A percentile compares a stretch with the other conserved stretches of the same genome.
Evolutionary conservation across 2,888 invertebrate genomes (phyloP).

Genomic region (Drosophila nigritarsus): DNA sequence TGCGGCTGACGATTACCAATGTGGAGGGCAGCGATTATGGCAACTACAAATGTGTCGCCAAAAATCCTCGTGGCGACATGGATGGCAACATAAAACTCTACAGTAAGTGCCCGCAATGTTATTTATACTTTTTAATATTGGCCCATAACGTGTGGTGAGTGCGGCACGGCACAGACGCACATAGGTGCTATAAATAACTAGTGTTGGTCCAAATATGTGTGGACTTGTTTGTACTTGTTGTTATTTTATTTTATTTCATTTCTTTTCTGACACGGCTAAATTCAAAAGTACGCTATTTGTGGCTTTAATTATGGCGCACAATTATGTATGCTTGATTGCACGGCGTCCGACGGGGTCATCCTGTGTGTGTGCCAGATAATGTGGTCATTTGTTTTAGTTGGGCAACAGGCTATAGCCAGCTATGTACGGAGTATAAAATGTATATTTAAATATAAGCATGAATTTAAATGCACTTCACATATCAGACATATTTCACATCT

Average conservation of each 20-base stretch:
- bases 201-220: conserved; percentile 27
- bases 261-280: conserved; percentile 29
- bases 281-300: conserved; percentile 66
- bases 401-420: conserved; percentile 24
- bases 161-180: neutral
- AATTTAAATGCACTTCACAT: neutral
- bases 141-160: conserved; percentile 19
- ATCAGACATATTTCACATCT: neutral
- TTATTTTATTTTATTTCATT: neutral
- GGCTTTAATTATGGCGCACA: conserved; percentile 72
- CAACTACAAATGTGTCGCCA: conserved; percentile 93
- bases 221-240: neutral
- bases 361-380: conserved; percentile 38
- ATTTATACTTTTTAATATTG: conserved; percentile 73
- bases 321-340: conserved; percentile 39
- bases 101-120: conserved; percentile 88
- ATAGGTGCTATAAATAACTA: conserved; percentile 53
- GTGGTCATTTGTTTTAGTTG: conserved; percentile 46
- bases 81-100: conserved; percentile 95
- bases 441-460: neutral
- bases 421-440: neutral
- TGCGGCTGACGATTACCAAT: conserved; percentile 93
- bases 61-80: conserved; percentile 95
- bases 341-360: conserved; percentile 13
- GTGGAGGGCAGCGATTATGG: conserved; percentile 93